A percentile compares a stretch with the other conserved stretches of the same genome.
phyloP scores from a whole-genome alignment of 2,888 invertebrate genomes.

The Latrodectus hesperus region DNA sequence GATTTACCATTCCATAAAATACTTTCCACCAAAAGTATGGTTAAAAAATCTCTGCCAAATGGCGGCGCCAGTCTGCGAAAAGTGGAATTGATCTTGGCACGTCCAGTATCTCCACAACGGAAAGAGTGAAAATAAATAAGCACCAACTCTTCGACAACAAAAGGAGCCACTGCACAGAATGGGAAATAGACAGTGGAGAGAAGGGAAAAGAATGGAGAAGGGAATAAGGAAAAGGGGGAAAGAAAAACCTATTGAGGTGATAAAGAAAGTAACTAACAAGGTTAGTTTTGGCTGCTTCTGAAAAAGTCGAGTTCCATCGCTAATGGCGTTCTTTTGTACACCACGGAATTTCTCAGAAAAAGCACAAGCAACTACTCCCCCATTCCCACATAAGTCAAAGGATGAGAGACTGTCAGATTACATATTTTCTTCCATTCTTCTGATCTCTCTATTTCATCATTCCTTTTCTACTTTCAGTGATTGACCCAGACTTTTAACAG shows the following conservation, averaged over 20 bases:
- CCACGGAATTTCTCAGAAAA: constrained; percentile 37
- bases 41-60: constrained; percentile 20
- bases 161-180: constrained; percentile 39
- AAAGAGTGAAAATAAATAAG: constrained; percentile 54
- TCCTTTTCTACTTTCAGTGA: no score
- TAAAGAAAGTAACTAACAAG: constrained; percentile 67
- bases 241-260: constrained; percentile 50
- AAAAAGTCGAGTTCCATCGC: constrained; percentile 59
- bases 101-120: constrained; percentile 10
- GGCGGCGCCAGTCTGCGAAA: constrained; percentile 27
- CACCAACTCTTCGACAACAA: constrained; percentile 28
- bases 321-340: constrained; percentile 66
- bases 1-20: no score
- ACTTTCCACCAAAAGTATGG: not conserved
- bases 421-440: no score
- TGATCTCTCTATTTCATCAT: no score
- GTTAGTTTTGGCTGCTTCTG: constrained; percentile 45
- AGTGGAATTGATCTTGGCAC: constrained; percentile 50
- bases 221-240: constrained; percentile 10
- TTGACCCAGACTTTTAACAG: no score
- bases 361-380: constrained; percentile 22
- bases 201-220: constrained; percentile 29
- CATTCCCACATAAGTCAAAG: constrained; percentile 37
- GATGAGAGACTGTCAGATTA: constrained; percentile 25
- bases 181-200: constrained; percentile 2